Percentiles rank a stretch among this genome's conserved stretches.
Evolutionary conservation across 2,888 invertebrate species (phyloP).

Genomic region (Serripes groenlandicus): DNA sequence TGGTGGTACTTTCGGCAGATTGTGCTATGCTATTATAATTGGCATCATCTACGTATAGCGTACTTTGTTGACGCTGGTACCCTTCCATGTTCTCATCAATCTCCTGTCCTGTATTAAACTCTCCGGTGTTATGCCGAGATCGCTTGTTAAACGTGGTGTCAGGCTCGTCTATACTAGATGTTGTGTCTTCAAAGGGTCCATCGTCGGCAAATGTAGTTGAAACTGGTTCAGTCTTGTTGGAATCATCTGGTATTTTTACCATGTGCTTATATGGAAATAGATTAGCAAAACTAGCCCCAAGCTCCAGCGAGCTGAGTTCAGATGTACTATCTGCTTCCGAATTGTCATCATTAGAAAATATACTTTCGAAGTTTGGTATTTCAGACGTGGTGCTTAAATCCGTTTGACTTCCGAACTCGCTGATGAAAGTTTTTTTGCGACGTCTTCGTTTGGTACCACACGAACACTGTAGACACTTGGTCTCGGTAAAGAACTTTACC

Average conservation of each 20-base stretch:
- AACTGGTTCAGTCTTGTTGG: no score
- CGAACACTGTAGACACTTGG: background rate
- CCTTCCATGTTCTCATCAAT: no score
- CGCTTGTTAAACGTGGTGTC: no score
- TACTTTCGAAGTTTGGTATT: background rate
- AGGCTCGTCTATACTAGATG: background rate
- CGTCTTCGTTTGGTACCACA: background rate
- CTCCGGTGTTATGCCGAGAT: background rate
- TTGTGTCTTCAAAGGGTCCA: no score
- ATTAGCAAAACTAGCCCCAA: constrained; percentile 5
- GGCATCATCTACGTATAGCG: background rate
- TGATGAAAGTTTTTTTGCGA: background rate
- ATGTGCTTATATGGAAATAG: background rate
- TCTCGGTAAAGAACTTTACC: background rate
- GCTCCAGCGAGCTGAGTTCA: background rate
- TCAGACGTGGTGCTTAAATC: constrained; percentile 14
- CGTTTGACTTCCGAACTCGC: background rate
- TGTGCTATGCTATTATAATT: no score
- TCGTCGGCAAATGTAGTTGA: background rate
- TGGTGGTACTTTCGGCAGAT: background rate
- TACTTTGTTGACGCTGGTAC: background rate
- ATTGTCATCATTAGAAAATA: background rate
- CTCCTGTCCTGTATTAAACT: background rate
- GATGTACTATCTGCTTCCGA: constrained; percentile 9
- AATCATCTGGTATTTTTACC: no score